Conservation (phyloP, 1,140 invertebrate genomes). For the Leptopilina boulardi region DNA sequence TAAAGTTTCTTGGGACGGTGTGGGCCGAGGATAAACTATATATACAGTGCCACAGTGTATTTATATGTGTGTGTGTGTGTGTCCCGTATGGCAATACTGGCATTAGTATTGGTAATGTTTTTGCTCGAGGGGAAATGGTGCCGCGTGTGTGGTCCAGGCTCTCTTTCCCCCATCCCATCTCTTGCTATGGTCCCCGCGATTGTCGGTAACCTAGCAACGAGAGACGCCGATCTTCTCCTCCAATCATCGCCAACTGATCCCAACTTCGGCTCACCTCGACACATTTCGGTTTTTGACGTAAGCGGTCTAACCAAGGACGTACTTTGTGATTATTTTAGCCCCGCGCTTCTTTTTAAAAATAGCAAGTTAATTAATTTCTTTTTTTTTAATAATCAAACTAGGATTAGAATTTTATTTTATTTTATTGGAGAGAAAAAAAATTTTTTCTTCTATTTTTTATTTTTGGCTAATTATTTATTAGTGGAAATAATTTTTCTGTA, state of each 20-base stretch:
- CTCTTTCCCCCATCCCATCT: constrained; percentile 52
- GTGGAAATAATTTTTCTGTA: no score
- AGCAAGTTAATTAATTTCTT: no score
- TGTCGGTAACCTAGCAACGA: constrained; percentile 71
- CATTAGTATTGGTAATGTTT: constrained; percentile 70
- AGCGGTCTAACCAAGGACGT: constrained; percentile 62
- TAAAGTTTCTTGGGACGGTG: constrained; percentile 49
- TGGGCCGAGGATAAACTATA: constrained; percentile 51
- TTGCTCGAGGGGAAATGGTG: constrained; percentile 74
- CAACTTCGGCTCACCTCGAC: constrained; percentile 63
- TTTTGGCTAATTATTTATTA: no score
- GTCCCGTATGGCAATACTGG: constrained; percentile 30
- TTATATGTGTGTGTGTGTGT: no score
- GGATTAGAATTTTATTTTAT: no score
- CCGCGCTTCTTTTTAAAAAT: not conserved
- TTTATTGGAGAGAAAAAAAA: no score
- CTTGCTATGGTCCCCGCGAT: constrained; percentile 56
- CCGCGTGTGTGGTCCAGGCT: constrained; percentile 73
- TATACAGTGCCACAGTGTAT: constrained; percentile 34
- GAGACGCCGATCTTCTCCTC: constrained; percentile 65
- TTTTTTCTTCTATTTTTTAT: no score
- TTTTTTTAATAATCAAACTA: no score
- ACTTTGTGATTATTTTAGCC: constrained; percentile 26
- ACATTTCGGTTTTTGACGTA: constrained; percentile 66
- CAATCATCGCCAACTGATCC: constrained; percentile 60